Evolutionary conservation across 2,888 invertebrate species (phyloP).

Genomic region (Siphlonurus alternatus): DNA sequence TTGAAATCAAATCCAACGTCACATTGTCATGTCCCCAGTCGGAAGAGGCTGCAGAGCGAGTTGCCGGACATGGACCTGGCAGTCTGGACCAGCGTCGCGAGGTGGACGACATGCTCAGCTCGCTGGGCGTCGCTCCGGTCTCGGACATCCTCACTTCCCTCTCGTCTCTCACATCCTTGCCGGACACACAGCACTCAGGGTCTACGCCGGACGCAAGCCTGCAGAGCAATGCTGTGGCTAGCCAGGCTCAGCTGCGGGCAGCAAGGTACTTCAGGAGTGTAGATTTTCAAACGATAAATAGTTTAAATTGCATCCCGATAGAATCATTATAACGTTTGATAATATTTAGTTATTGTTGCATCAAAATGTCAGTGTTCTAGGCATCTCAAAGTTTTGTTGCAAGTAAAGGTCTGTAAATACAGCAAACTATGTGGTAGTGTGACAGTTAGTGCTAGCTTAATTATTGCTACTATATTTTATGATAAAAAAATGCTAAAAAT

Average conservation of each 20-base stretch:
- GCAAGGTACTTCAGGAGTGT: too few species aligned
- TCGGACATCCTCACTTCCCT: conserved; percentile 71
- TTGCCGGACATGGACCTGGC: conserved; percentile 21
- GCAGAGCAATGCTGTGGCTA: conserved; percentile 43
- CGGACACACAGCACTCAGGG: conserved; percentile 43
- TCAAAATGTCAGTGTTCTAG: conserved; percentile 12
- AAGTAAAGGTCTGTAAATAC: too few species aligned
- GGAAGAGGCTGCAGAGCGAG: conserved; percentile 29
- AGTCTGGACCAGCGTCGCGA: conserved; percentile 42
- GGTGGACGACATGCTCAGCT: conserved; percentile 72
- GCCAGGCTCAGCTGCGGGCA: conserved; percentile 23
- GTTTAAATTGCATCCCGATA: background rate
- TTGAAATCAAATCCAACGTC: too few species aligned
- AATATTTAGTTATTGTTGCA: background rate
- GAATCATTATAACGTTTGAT: too few species aligned
- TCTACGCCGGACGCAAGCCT: conserved; percentile 61
- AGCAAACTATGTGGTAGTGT: too few species aligned
- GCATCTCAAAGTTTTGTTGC: conserved; percentile 6
- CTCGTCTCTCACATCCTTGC: conserved; percentile 62
- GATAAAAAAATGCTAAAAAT: too few species aligned
- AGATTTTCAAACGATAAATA: too few species aligned
- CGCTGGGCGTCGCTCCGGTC: conserved; percentile 72
- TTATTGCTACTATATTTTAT: too few species aligned
- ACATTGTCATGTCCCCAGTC: conserved; percentile 20
- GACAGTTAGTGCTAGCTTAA: too few species aligned